Conservation (phyloP, 2,888 invertebrate species). For the Thereva unica region DNA sequence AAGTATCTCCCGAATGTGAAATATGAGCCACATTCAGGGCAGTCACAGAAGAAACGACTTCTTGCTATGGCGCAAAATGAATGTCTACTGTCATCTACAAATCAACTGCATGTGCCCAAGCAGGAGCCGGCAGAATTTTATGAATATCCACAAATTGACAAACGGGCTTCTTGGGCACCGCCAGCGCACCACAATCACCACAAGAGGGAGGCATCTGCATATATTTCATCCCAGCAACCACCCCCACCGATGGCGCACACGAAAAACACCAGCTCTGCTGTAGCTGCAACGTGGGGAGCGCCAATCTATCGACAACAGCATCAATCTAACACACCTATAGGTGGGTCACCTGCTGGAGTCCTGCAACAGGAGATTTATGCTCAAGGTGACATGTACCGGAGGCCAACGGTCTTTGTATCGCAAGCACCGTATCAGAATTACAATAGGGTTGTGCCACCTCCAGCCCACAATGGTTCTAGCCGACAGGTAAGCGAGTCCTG, state of each 20-base stretch:
- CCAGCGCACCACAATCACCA: constrained; percentile 58
- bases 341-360: constrained; percentile 57
- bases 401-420: constrained; percentile 72
- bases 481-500: constrained; percentile 52
- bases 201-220: constrained; percentile 56
- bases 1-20: constrained; percentile 53
- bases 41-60: constrained; percentile 87
- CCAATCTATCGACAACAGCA: constrained; percentile 61
- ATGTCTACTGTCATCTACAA: constrained; percentile 65
- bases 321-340: constrained; percentile 60
- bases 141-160: constrained; percentile 54
- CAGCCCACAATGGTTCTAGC: constrained; percentile 58
- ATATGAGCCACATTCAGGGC: constrained; percentile 62
- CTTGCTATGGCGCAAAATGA: constrained; percentile 85
- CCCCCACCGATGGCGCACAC: constrained; percentile 58
- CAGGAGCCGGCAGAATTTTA: constrained; percentile 58
- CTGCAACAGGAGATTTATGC: constrained; percentile 57
- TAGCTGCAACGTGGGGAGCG: constrained; percentile 54
- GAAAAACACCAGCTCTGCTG: constrained; percentile 54
- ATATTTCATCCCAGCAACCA: constrained; percentile 41
- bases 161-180: constrained; percentile 60
- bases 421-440: constrained; percentile 57
- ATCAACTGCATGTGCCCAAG: constrained; percentile 56
- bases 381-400: constrained; percentile 66
- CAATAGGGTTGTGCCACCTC: constrained; percentile 58